Evolutionary conservation across 2,888 invertebrate genomes (phyloP).

Genomic region (Agapostemon virescens): DNA sequence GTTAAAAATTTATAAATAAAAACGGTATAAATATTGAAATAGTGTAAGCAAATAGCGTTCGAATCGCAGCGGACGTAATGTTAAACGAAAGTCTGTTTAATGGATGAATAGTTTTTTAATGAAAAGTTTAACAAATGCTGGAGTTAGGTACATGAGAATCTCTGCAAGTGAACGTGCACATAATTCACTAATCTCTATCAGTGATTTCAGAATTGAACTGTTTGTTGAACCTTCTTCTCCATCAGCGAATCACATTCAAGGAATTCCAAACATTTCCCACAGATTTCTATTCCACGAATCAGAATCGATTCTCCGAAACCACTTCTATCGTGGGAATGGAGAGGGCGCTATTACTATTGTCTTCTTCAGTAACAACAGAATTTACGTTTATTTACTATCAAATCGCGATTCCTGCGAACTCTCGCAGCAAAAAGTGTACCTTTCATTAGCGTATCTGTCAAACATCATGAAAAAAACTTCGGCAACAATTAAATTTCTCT

Average conservation of each 20-base stretch:
- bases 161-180: background rate
- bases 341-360: slow-evolving; percentile 32
- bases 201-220: background rate
- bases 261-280: slow-evolving; percentile 20
- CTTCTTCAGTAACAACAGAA: background rate
- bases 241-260: slow-evolving; percentile 5
- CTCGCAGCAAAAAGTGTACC: background rate
- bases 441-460: background rate
- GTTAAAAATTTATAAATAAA: background rate
- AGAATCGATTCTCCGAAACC: slow-evolving; percentile 41
- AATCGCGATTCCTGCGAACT: background rate
- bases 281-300: slow-evolving; percentile 40
- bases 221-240: slow-evolving; percentile 1
- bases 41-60: background rate
- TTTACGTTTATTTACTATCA: background rate
- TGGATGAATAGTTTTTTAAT: background rate
- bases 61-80: background rate
- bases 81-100: background rate
- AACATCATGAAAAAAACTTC: background rate
- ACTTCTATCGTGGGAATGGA: slow-evolving; percentile 37
- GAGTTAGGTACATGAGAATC: background rate
- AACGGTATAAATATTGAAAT: background rate
- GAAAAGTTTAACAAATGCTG: background rate
- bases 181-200: slow-evolving; percentile 8
- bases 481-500: background rate